Evolutionary conservation across 2,888 invertebrate species (phyloP).

Genomic region (Gastracanthus pulcherrimus): DNA sequence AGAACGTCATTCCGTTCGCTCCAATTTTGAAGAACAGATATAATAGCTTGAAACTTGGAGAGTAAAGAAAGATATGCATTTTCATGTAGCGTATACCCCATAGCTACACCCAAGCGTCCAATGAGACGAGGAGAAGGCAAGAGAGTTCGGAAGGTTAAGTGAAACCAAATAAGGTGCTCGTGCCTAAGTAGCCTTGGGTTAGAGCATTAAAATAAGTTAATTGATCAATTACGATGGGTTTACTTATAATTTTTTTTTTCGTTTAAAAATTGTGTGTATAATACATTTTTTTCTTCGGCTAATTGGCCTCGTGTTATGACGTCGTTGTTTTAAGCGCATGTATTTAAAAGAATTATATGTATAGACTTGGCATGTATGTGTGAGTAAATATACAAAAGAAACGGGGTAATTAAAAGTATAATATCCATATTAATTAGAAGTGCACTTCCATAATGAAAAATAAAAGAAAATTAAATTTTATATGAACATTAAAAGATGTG

Average conservation of each 20-base stretch:
- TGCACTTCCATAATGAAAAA: background rate
- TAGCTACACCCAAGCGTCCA: no score
- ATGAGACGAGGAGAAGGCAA: background rate
- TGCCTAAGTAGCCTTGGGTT: constrained; percentile 5
- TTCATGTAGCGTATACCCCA: background rate
- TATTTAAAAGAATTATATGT: background rate
- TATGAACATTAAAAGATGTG: background rate
- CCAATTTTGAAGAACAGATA: background rate
- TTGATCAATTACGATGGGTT: constrained; percentile 5
- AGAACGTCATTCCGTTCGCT: background rate
- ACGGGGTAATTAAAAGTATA: constrained; percentile 24
- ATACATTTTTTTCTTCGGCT: background rate
- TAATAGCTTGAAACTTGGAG: background rate
- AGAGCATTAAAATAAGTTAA: constrained; percentile 12
- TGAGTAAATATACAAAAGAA: background rate
- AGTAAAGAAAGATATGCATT: background rate
- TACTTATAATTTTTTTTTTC: background rate
- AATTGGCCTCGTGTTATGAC: background rate
- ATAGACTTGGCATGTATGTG: background rate
- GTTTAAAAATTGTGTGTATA: background rate
- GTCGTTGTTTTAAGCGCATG: background rate
- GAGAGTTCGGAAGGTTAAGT: constrained; percentile 30
- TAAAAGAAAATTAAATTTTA: background rate
- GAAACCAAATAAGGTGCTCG: constrained; percentile 22
- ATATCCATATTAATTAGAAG: constrained; percentile 30